A percentile compares a stretch with the other conserved stretches of the same genome.
phyloP scores from a whole-genome alignment of 2,888 invertebrate species.

The Drosophila nr. perissopoda region DNA sequence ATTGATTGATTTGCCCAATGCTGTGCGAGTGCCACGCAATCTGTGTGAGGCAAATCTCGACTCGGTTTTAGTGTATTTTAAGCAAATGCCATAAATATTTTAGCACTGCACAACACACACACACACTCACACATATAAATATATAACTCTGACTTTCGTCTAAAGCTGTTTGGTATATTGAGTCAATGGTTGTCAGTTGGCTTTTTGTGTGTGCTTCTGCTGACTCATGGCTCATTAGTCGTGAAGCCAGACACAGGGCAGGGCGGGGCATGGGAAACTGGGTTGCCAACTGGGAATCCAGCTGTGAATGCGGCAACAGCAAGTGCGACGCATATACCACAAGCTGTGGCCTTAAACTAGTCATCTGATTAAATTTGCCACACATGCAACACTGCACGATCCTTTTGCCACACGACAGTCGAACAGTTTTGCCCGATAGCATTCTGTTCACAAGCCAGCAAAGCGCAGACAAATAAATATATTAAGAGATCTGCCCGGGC shows the following conservation, averaged over 20 bases:
- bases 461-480: neutral
- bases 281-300: slow-evolving; percentile 13
- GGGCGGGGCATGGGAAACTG: slow-evolving; percentile 1
- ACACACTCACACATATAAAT: slow-evolving; percentile 2
- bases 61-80: slow-evolving; percentile 41
- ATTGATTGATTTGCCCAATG: slow-evolving; percentile 46
- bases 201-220: slow-evolving; percentile 26
- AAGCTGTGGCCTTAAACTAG: slow-evolving; percentile 19
- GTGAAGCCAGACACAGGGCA: slow-evolving; percentile 12
- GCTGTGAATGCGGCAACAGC: slow-evolving; percentile 18
- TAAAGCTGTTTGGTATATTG: slow-evolving; percentile 9
- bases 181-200: neutral
- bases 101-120: slow-evolving; percentile 38
- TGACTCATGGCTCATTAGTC: slow-evolving; percentile 64
- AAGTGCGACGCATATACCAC: slow-evolving; percentile 4
- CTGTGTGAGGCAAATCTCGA: slow-evolving; percentile 2
- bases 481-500: neutral
- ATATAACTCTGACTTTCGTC: slow-evolving; percentile 41
- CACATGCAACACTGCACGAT: neutral
- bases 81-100: slow-evolving; percentile 64
- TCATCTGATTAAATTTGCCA: slow-evolving; percentile 13
- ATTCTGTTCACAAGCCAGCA: neutral
- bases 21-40: slow-evolving; percentile 8
- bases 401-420: slow-evolving; percentile 17
- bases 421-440: neutral